phyloP scores from a whole-genome alignment of 2,797 vertebrate genomes.

The Chromis chromis region DNA sequence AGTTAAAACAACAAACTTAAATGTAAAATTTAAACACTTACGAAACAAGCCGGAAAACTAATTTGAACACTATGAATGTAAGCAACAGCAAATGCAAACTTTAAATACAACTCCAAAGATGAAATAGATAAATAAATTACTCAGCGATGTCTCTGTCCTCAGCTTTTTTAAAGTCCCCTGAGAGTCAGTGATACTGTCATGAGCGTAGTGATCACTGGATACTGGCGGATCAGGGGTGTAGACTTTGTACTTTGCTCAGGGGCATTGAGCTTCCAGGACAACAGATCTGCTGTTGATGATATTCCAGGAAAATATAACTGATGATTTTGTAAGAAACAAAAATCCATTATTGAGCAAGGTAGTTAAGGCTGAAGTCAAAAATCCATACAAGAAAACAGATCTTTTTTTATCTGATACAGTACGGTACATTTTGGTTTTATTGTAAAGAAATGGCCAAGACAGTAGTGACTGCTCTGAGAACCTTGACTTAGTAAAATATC shows the following conservation, averaged over 20 bases:
- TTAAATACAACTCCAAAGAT: constrained; percentile 7
- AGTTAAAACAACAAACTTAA: background rate
- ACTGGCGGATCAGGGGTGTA: constrained; percentile 12
- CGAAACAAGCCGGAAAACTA: background rate
- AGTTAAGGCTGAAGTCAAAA: background rate
- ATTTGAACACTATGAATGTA: background rate
- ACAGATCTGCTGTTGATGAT: constrained; percentile 36
- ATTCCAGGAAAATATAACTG: background rate
- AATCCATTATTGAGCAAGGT: constrained; percentile 15
- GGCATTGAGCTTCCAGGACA: constrained; percentile 38
- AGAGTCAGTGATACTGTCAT: constrained; percentile 13
- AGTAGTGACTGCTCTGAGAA: background rate
- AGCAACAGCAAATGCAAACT: background rate
- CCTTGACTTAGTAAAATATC: background rate
- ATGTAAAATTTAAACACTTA: background rate
- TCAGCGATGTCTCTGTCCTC: constrained; percentile 21
- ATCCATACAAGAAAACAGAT: background rate
- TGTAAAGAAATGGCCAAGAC: background rate
- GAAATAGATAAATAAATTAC: constrained; percentile 29
- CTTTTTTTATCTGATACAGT: background rate
- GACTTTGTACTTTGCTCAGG: constrained; percentile 73
- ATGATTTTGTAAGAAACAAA: constrained; percentile 37
- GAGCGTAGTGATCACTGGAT: constrained; percentile 22
- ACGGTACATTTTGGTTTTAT: background rate
- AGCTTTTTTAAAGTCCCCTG: constrained; percentile 12